Evolutionary conservation across 2,888 invertebrate species (phyloP).

Genomic region (Norana najaformis): DNA sequence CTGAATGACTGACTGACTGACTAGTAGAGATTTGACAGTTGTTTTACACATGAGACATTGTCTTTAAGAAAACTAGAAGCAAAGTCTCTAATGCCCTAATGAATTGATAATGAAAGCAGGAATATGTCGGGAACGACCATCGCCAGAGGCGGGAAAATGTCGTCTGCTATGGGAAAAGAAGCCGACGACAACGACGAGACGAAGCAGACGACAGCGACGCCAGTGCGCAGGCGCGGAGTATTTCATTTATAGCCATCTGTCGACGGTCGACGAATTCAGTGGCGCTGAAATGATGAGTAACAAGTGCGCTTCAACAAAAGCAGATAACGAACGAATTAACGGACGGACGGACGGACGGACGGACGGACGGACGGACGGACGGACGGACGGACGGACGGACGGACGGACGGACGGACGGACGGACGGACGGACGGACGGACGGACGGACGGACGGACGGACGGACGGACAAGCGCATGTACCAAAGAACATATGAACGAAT

Average conservation of each 20-base stretch:
- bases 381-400: neutral
- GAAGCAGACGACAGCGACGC: neutral
- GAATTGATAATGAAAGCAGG: neutral
- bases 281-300: neutral
- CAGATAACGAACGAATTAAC: neutral
- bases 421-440: too few relatives aligned
- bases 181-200: neutral
- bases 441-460: too few relatives aligned
- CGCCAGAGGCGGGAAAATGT: neutral
- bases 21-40: neutral
- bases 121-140: neutral
- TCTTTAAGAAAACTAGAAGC: neutral
- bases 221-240: neutral
- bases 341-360: neutral
- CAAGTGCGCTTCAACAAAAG: slow-evolving; percentile 3
- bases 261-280: neutral
- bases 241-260: neutral
- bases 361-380: neutral
- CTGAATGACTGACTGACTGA: neutral
- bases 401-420: neutral
- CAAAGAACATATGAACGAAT: neutral
- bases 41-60: too few relatives aligned
- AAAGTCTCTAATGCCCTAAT: neutral
- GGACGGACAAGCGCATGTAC: neutral
- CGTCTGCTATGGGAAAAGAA: neutral